These are phyloP conservation scores for Dermolepida albohirtum DNA, from an alignment of 2,888 invertebrate genomes.

Conservation along the genomic window DNA sequence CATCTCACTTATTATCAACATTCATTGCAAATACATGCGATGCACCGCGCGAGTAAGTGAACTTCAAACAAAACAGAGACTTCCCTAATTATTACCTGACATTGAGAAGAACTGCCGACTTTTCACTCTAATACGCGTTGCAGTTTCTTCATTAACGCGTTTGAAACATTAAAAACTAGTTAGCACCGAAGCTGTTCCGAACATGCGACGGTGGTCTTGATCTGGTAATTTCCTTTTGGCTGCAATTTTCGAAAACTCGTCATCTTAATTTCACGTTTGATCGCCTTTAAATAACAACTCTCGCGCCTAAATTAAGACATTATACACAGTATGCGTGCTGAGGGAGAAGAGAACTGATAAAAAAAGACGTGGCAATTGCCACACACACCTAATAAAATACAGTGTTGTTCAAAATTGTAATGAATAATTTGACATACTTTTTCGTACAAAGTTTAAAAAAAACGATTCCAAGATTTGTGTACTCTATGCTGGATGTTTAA, in stretches of 20 bases:
- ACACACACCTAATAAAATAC: neutral
- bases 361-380: constrained; percentile 7
- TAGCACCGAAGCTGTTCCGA: constrained; percentile 44
- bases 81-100: constrained; percentile 9
- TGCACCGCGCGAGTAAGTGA: neutral
- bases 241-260: constrained; percentile 53
- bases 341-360: neutral
- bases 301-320: constrained; percentile 42
- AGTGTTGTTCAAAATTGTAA: no score
- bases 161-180: constrained; percentile 55
- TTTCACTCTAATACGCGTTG: constrained; percentile 44
- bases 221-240: constrained; percentile 32
- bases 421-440: no score
- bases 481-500: no score
- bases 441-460: no score
- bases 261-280: constrained; percentile 54
- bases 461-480: no score
- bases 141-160: constrained; percentile 33
- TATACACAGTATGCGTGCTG: constrained; percentile 25
- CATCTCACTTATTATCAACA: no score
- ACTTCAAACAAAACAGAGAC: constrained; percentile 7
- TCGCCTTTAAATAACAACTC: constrained; percentile 55
- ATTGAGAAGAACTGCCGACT: constrained; percentile 34
- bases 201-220: constrained; percentile 27
- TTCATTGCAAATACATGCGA: no score